Evolutionary conservation across 2,113 vertebrate genomes (phyloP).

Genomic region (Apteryx mantelli): DNA sequence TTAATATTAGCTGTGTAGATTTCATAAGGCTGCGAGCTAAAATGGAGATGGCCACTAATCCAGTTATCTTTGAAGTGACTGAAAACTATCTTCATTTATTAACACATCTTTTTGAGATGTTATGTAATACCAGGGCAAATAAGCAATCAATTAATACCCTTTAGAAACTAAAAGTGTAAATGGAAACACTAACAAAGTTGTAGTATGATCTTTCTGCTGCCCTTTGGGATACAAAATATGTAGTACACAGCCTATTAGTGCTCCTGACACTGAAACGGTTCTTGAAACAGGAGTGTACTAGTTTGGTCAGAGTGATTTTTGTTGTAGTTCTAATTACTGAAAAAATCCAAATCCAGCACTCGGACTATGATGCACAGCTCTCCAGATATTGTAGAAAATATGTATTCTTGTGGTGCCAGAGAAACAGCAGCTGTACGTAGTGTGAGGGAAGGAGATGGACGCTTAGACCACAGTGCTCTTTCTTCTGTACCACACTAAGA

Average conservation of each 20-base stretch:
- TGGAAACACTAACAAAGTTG: neutral
- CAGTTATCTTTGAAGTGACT: neutral
- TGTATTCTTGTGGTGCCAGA: neutral
- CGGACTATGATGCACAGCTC: neutral
- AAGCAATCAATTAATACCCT: neutral
- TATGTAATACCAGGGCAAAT: neutral
- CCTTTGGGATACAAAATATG: neutral
- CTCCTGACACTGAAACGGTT: neutral
- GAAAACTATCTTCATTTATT: neutral
- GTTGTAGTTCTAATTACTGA: neutral
- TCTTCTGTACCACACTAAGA: conserved; percentile 3
- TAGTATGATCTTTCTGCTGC: neutral
- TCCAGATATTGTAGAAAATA: neutral
- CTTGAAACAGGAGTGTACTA: neutral
- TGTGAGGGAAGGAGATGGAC: neutral
- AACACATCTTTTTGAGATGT: neutral
- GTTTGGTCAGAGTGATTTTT: neutral
- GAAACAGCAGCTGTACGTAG: conserved; percentile 20
- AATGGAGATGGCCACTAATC: neutral
- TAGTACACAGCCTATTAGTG: neutral
- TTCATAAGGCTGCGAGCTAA: neutral
- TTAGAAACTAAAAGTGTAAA: neutral
- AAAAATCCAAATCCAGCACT: neutral
- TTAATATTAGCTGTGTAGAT: neutral
- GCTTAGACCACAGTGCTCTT: neutral